phyloP scores from a whole-genome alignment of 2,113 vertebrate genomes.

The Clarias macrocephalus region DNA sequence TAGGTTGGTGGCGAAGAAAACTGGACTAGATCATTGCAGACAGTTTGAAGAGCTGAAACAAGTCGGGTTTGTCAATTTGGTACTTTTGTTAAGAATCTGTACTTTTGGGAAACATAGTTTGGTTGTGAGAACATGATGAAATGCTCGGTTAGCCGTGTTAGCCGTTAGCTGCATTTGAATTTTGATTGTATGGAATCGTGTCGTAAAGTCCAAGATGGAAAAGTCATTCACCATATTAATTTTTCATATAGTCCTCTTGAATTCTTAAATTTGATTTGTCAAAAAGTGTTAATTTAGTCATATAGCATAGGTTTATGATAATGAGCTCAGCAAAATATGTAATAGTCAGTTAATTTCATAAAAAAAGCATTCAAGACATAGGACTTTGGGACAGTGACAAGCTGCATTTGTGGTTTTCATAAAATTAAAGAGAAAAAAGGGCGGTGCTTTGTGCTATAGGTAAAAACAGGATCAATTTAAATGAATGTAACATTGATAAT shows the following conservation, averaged over 20 bases:
- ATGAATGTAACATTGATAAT: too few species aligned
- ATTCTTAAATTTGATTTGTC: not conserved
- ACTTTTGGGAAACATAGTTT: conserved; percentile 53
- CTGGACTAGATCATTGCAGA: conserved; percentile 45
- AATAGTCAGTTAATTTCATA: too few species aligned
- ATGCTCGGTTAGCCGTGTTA: conserved; percentile 38
- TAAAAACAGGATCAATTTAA: not conserved
- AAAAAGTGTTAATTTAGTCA: not conserved
- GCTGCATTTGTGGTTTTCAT: not conserved
- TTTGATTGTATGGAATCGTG: conserved; percentile 9
- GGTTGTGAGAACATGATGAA: conserved; percentile 51
- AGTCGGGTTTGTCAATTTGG: not conserved
- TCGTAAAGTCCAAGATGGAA: not conserved
- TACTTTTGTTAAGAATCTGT: conserved; percentile 15
- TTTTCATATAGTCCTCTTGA: not conserved
- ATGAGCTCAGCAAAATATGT: not conserved
- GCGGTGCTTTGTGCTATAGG: not conserved
- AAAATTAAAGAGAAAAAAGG: not conserved
- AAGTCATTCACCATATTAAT: not conserved
- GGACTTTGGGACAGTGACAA: not conserved
- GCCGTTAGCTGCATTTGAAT: conserved; percentile 42
- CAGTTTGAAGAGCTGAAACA: conserved; percentile 69
- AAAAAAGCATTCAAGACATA: not conserved
- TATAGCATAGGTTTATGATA: not conserved
- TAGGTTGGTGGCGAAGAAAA: conserved; percentile 68